A percentile compares a stretch with the other conserved stretches of the same genome.
These are phyloP conservation scores for Horisme vitalbata DNA, from an alignment of 2,888 invertebrate species.

Conservation along the genomic window DNA sequence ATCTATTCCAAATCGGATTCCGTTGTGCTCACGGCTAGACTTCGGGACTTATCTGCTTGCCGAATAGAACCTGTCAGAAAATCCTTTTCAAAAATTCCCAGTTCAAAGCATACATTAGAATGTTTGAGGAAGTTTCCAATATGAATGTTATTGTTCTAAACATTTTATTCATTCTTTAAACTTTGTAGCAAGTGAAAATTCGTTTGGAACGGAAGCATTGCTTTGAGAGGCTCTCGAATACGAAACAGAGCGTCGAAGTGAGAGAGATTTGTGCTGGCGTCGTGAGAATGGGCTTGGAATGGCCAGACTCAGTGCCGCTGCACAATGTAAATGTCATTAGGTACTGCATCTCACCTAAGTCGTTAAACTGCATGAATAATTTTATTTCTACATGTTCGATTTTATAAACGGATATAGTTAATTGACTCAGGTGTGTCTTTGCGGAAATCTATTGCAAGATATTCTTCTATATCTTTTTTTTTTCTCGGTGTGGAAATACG, in stretches of 20 bases:
- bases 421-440: too few relatives aligned
- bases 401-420: too few relatives aligned
- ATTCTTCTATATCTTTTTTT: too few relatives aligned
- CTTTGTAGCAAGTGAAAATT: constrained; percentile 34
- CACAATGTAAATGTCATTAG: too few relatives aligned
- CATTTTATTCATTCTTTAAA: constrained; percentile 35
- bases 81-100: background rate
- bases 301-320: constrained; percentile 11
- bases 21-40: too few relatives aligned
- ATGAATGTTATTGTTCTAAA: constrained; percentile 32
- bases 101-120: constrained; percentile 6
- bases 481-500: too few relatives aligned
- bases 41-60: too few relatives aligned
- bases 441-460: too few relatives aligned
- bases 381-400: too few relatives aligned
- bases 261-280: constrained; percentile 58
- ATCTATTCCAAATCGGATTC: too few relatives aligned
- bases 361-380: too few relatives aligned
- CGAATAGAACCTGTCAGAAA: constrained; percentile 9
- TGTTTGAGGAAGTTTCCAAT: constrained; percentile 25
- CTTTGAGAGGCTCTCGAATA: constrained; percentile 44
- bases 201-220: constrained; percentile 47
- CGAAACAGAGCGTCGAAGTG: constrained; percentile 48
- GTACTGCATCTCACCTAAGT: too few relatives aligned
- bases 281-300: constrained; percentile 40